Evolutionary conservation across 2,113 vertebrate genomes (phyloP).

Genomic region (Silurus glanis): DNA sequence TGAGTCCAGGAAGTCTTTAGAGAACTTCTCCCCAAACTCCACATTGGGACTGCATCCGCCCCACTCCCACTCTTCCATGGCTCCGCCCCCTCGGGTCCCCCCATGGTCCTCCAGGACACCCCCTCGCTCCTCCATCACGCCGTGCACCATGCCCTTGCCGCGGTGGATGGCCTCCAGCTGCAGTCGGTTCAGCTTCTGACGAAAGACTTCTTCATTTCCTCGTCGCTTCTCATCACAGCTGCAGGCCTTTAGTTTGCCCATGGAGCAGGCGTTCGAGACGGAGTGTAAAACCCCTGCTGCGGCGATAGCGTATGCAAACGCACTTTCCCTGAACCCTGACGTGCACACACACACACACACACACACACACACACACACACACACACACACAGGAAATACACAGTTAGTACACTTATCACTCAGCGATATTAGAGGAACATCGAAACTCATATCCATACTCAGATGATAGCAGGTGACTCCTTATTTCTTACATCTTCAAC

Average conservation of each 20-base stretch:
- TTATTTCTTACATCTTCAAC: too few species aligned
- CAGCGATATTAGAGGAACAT: background rate
- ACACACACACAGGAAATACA: slow-evolving; percentile 6
- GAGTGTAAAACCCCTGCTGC: slow-evolving; percentile 92
- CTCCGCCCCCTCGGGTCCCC: slow-evolving; percentile 73
- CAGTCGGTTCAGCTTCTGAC: slow-evolving; percentile 87
- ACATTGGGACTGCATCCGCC: slow-evolving; percentile 96
- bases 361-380: background rate
- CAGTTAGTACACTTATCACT: background rate
- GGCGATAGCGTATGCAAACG: slow-evolving; percentile 92
- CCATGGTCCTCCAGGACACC: slow-evolving; percentile 84
- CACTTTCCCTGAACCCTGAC: slow-evolving; percentile 93
- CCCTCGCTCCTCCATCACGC: slow-evolving; percentile 87
- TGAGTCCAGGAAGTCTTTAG: slow-evolving; percentile 94
- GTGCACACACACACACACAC: background rate
- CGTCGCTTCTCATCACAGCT: slow-evolving; percentile 90
- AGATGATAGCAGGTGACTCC: too few species aligned
- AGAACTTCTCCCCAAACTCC: slow-evolving; percentile 96
- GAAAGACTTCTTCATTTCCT: slow-evolving; percentile 92
- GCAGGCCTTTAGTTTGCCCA: slow-evolving; percentile 92
- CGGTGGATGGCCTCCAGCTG: slow-evolving; percentile 95
- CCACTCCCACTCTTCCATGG: slow-evolving; percentile 98
- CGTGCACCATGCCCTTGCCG: slow-evolving; percentile 94
- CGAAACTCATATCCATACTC: background rate
- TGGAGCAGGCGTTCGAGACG: slow-evolving; percentile 92